Evolutionary conservation across 2,888 invertebrate species (phyloP).

Genomic region (Crocallis elinguaria): DNA sequence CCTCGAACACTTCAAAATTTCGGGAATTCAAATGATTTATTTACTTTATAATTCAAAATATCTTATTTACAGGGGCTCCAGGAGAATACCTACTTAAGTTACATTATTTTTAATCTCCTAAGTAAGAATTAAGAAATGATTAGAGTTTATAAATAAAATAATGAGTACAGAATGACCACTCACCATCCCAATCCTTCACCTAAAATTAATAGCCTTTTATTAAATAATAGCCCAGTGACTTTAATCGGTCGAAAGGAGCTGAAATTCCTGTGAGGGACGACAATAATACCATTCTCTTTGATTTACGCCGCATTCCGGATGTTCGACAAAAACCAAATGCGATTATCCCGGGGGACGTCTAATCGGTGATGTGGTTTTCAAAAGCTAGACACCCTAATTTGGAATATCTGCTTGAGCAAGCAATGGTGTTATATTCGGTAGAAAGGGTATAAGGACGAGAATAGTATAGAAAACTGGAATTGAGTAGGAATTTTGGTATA

Average conservation of each 20-base stretch:
- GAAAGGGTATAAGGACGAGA: not conserved
- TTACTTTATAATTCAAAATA: too few relatives aligned
- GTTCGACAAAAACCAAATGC: constrained; percentile 48
- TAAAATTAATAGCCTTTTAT: not conserved
- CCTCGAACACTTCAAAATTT: too few relatives aligned
- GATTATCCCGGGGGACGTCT: constrained; percentile 54
- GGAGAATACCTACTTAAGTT: too few relatives aligned
- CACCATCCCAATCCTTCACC: not conserved
- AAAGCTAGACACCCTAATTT: constrained; percentile 41
- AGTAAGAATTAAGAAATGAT: too few relatives aligned
- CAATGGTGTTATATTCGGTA: constrained; percentile 18
- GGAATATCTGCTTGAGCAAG: constrained; percentile 42
- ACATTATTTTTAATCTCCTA: too few relatives aligned
- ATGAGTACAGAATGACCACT: not conserved
- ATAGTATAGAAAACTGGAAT: too few relatives aligned
- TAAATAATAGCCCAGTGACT: not conserved
- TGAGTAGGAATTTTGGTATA: too few relatives aligned
- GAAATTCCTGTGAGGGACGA: constrained; percentile 15
- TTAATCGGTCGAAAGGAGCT: not conserved
- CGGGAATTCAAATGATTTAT: too few relatives aligned
- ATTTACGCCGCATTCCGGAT: constrained; percentile 31
- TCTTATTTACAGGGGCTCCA: too few relatives aligned
- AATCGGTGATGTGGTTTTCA: constrained; percentile 58
- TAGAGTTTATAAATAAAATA: too few relatives aligned
- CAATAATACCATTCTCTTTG: constrained; percentile 35